Base-by-base conservation (phyloP, 2,888 invertebrate species). In the Orchesella flavescens region DNA sequence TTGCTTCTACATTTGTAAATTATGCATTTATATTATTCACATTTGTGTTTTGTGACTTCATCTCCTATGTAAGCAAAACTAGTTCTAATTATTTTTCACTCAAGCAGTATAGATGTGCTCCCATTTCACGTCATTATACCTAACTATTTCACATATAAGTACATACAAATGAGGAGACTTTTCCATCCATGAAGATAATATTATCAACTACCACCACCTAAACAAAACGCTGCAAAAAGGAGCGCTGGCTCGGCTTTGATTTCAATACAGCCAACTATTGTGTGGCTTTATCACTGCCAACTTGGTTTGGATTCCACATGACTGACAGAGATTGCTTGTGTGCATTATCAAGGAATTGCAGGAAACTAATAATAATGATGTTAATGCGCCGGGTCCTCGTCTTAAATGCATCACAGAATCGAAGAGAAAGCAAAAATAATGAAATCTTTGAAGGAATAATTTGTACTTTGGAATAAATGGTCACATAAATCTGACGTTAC, bases 381-480 rank as follows among this genome's bases (percentile, higher is more conserved):
- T 10, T 46, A 10, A 13, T 7, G 7, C 9, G 53, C n/a, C 10
- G 53, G 53, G n/a, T n/a, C 10, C 15, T 19, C 2, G 57, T 9
- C 10, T 2, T 34, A 61, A 7, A 13, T 61, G 23, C 12, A 61
- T 7, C 3, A 3, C 10, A 66, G 46, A 13, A 19, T 4, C 4
- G 44, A 66, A 66, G 66, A 66, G 66, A 66, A 66, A 66, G 66
- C 46, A 66, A 15, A 66, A 13, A 66, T 61, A 24, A 61, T 24
- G 24, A 61, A 61, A 57, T 24, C 61, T 61, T 61, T 61, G 61
- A 61, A 24, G 24, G 61, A 61, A 23, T 61, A 61, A 61, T 61
- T 61, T 61, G 61, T 61, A 61, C 17, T 61, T 61, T 15, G 61
- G 61, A 61, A 24, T 61, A 24, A 61, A 23, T 61, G 61, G 61